These are phyloP conservation scores for Chloroclystis v-ata DNA, from an alignment of 2,888 invertebrate species.

Conservation along the genomic window DNA sequence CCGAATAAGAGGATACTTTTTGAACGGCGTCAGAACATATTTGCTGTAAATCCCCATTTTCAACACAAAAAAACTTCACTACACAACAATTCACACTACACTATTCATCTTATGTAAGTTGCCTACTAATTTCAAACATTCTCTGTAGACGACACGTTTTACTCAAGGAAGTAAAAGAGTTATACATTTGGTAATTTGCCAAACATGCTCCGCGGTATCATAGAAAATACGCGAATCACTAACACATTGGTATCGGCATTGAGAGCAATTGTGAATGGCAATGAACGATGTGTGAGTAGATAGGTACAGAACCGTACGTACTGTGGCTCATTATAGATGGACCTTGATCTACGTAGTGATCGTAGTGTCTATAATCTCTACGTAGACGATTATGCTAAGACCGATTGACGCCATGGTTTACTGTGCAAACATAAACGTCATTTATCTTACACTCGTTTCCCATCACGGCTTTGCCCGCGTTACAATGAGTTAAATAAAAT, in stretches of 20 bases:
- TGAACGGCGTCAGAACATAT: conserved; percentile 42
- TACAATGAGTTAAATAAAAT: too few relatives aligned
- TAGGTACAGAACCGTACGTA: background rate
- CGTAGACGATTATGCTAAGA: background rate
- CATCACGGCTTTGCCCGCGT: too few relatives aligned
- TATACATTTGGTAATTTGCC: conserved; percentile 3
- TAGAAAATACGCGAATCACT: conserved; percentile 1
- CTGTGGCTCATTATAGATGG: background rate
- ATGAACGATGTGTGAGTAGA: background rate
- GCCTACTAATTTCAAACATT: background rate
- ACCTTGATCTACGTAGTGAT: background rate
- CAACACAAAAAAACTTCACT: background rate
- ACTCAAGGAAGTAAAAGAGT: conserved; percentile 1
- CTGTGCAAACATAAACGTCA: too few relatives aligned
- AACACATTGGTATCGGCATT: background rate
- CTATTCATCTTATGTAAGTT: background rate
- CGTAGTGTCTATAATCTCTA: background rate
- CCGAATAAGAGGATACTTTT: conserved; percentile 65
- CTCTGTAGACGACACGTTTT: background rate
- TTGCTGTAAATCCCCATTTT: conserved; percentile 56
- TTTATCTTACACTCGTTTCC: too few relatives aligned
- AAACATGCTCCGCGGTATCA: conserved; percentile 1
- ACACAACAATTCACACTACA: background rate
- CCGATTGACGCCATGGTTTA: background rate
- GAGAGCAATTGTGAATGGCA: conserved; percentile 1